Evolutionary conservation across 2,113 vertebrate genomes (phyloP).

Genomic region (Eclectus roratus): DNA sequence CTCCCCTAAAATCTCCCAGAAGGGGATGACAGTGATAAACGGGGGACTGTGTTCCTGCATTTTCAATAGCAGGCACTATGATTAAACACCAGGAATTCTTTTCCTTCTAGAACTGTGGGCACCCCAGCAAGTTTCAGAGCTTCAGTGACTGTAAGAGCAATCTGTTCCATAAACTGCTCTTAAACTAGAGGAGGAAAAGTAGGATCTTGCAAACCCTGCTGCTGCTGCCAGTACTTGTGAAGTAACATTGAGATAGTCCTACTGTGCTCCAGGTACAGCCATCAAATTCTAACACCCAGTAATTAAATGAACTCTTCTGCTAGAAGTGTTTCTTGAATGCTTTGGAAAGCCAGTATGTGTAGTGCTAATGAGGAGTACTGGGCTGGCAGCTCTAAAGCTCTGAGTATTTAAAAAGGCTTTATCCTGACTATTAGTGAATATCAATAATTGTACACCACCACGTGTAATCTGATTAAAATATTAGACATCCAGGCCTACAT

Average conservation of each 20-base stretch:
- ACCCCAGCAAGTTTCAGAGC: conserved; percentile 77
- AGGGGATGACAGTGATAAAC: not conserved
- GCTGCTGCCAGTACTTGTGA: not conserved
- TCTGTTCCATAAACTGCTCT: conserved; percentile 81
- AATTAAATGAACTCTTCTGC: not conserved
- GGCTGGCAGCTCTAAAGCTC: not conserved
- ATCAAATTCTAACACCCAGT: not conserved
- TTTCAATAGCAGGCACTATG: not conserved
- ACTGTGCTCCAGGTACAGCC: not conserved
- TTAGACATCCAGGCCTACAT: not conserved
- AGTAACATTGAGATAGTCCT: not conserved
- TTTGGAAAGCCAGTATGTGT: not conserved
- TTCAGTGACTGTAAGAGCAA: conserved; percentile 73
- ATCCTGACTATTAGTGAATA: not conserved
- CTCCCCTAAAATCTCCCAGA: not conserved
- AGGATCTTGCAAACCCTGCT: not conserved
- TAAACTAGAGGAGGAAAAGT: conserved; percentile 70
- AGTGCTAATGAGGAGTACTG: not conserved
- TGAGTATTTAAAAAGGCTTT: not conserved
- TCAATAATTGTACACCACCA: not conserved
- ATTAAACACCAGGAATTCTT: conserved; percentile 26
- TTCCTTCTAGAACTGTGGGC: conserved; percentile 76
- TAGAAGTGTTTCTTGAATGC: not conserved
- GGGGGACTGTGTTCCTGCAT: not conserved
- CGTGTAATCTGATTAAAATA: not conserved